Evolutionary conservation across 2,113 vertebrate species (phyloP), one percentile per base, ranked within the genome.

Genomic region (Oplegnathus fasciatus): DNA sequence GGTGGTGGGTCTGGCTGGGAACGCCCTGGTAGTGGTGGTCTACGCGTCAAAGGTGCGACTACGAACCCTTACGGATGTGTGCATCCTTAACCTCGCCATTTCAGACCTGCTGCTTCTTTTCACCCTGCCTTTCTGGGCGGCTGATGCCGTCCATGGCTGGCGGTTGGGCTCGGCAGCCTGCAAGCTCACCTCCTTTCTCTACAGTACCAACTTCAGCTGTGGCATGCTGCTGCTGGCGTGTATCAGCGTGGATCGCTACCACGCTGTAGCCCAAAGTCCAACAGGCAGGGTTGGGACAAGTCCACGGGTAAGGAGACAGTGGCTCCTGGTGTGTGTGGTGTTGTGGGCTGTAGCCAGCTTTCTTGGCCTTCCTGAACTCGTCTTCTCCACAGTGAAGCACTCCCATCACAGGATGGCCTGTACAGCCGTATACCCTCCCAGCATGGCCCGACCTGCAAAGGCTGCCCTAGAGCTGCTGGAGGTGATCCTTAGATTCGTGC

Each of bases 81-180:
- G 98, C 92, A 96, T 99, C 89, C 93, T 98, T 60, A 97, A 99
- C 46, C 89, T 99, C 10, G 98, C 98, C 7, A 93, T 97, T 0
- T 97, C 98, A 0, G 98, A 99, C 71, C 87, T 99, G 48, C 88
- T 99, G 62, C 94, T 99, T 28, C 97, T 99, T 18, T 83, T 97
- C 68, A 99, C 97, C 0, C 94, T 99, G 76, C 98, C 98, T 0
- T 98, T 99, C 60, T 99, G 98, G 98, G 97, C 96, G 0, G 96
- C 95, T 0, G 96, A 96, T 4, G 97, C 97, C 0, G 95, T 96
- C 62, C 96, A 97, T 0, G 98, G 98, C 2, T 99, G 98, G 98
- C 89, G 86, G 75, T 85, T 99, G 48, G 97, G 98, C 1, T 83
- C 73, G 0, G 11, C 48, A 0, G 95, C 97, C 92, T 99, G 98